Evolutionary conservation across 1,140 invertebrate genomes (phyloP).

Genomic region (Melanaphis sacchari): DNA sequence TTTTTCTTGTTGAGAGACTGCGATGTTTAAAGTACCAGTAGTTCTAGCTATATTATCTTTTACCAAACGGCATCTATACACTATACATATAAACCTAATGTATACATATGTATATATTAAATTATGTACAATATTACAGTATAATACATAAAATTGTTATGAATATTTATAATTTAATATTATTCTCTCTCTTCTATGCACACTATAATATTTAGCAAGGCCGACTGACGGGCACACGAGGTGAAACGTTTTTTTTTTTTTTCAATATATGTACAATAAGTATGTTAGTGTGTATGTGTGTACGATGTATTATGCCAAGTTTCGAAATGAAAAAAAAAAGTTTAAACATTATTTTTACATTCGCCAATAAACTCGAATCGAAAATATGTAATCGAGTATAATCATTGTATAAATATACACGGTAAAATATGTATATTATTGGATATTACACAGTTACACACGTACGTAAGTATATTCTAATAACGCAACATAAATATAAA

Average conservation of each 20-base stretch:
- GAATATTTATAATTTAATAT: neutral
- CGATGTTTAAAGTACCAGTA: neutral
- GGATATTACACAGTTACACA: too few relatives aligned
- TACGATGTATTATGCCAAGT: neutral
- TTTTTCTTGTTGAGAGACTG: neutral
- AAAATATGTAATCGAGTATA: neutral
- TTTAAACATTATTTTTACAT: neutral
- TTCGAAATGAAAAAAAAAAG: neutral
- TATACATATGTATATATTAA: neutral
- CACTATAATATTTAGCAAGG: conserved; percentile 17
- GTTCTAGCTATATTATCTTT: neutral
- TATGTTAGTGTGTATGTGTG: neutral
- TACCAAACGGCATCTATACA: too few relatives aligned
- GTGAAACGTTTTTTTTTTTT: conserved; percentile 29
- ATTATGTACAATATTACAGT: neutral
- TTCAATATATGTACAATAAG: neutral
- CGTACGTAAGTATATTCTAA: too few relatives aligned
- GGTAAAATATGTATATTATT: neutral
- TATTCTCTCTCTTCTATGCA: neutral
- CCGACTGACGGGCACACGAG: neutral
- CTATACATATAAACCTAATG: neutral
- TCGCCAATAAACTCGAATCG: neutral
- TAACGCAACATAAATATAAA: neutral
- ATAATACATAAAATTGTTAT: conserved; percentile 1
- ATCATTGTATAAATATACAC: neutral